Evolutionary conservation across 2,888 invertebrate species (phyloP), one percentile per base, ranked within the genome.

Genomic region (Conops quadrifasciatus): DNA sequence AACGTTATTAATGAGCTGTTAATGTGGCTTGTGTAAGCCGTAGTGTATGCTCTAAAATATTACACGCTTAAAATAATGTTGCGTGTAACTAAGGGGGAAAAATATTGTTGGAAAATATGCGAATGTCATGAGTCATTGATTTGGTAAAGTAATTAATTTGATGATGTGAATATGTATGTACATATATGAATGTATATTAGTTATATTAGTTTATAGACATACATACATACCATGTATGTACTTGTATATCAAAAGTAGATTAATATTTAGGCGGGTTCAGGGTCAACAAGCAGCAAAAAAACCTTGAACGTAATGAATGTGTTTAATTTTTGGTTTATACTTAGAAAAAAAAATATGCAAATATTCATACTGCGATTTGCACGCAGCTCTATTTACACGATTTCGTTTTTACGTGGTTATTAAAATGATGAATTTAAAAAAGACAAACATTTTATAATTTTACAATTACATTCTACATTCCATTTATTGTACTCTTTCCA

Each of bases 1-100:
- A 36, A 36, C 36, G 4, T 36, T 51, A 51, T 51, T 64, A 51
- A 64, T 64, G 49, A 64, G n/a, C 47, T 51, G 49, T 26, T 49
- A 64, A 64, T 64, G 28, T 28, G 49, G 62, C 47, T 45, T 13
- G 24, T 24, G 11, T 47, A 49, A 49, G 64, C 15, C 64, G 24
- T 15, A 64, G 21, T 24, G 64, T 26, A 26, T 45, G 45, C 47
- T 2, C n/a, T 26, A 5, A 16, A 59, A 59, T 19, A 26, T 26
- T 9, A 21, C 21, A 5, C n/a, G 51, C n/a, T 21, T 5, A 19
- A 19, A 9, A 9, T n/a, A 49, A 13, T 53, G 16, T n/a, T n/a
- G 51, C n/a, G 21, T 53, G 11, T 53, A 53, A 19, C 19, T n/a
- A n/a, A n/a, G n/a, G n/a, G n/a, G 36, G 4, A 36, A 36, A 4